Conservation (phyloP, 2,113 vertebrate genomes). For the Rhea americana region DNA sequence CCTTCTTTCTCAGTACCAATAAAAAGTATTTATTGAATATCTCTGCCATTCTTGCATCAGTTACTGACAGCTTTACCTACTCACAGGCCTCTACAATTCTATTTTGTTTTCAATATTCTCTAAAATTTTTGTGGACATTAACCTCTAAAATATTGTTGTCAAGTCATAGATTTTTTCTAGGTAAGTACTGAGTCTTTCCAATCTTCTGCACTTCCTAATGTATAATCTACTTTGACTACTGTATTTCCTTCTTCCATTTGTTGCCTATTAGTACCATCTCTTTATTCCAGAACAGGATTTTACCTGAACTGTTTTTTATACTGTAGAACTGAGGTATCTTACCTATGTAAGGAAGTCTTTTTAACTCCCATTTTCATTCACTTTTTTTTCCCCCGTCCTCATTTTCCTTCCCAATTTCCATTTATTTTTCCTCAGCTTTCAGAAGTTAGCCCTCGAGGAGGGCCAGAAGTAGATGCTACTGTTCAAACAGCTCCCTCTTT, state of each 20-base stretch:
- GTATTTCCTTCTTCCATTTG: background rate
- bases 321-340: background rate
- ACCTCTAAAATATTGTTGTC: background rate
- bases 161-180: background rate
- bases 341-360: background rate
- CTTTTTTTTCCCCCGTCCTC: background rate
- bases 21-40: no score
- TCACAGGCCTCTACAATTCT: background rate
- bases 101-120: background rate
- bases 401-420: background rate
- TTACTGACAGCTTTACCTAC: background rate
- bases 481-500: background rate
- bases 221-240: fast-evolving
- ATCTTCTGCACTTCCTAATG: background rate
- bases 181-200: background rate
- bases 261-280: background rate
- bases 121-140: background rate
- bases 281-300: background rate
- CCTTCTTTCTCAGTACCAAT: background rate
- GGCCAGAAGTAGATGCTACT: background rate
- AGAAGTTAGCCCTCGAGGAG: background rate
- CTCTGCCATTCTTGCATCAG: background rate
- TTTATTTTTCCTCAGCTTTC: background rate
- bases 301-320: background rate
- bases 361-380: background rate